These are phyloP conservation scores for Heliornis fulica DNA, from an alignment of 2,113 vertebrate genomes.

Conservation along the genomic window DNA sequence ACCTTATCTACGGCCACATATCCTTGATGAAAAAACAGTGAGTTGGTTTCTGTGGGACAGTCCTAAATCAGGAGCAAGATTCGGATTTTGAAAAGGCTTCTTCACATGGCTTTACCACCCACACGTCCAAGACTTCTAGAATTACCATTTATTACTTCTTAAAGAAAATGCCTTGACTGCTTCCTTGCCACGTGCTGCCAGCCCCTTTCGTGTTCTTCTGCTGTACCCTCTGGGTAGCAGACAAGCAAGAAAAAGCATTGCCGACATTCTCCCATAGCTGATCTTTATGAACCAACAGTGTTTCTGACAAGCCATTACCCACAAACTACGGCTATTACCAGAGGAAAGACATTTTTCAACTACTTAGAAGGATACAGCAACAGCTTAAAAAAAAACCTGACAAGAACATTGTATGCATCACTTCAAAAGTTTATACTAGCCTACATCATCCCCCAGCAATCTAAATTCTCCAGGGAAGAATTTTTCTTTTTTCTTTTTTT, in stretches of 20 bases:
- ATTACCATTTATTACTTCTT: background rate
- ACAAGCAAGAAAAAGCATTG: background rate
- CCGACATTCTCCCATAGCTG: conserved; percentile 11
- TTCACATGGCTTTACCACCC: background rate
- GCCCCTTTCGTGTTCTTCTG: background rate
- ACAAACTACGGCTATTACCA: background rate
- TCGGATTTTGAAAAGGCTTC: background rate
- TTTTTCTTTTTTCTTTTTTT: background rate
- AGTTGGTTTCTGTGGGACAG: background rate
- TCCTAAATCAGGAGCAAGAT: background rate
- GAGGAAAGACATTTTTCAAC: conserved; percentile 31
- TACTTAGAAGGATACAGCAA: background rate
- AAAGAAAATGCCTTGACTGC: background rate
- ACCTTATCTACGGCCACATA: background rate
- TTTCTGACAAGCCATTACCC: conserved; percentile 34
- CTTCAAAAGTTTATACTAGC: background rate
- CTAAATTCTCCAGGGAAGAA: background rate
- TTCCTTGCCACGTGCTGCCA: background rate
- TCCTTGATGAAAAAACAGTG: background rate
- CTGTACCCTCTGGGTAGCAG: background rate
- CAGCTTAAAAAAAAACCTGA: background rate
- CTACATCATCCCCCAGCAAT: background rate
- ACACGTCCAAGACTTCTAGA: background rate
- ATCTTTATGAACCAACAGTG: conserved; percentile 5
- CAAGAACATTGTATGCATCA: conserved; percentile 9